Percentiles rank a stretch among this genome's conserved stretches.
These are phyloP conservation scores for Suricata suricatta DNA, from an alignment of 2,113 vertebrate species.

Conservation along the genomic window DNA sequence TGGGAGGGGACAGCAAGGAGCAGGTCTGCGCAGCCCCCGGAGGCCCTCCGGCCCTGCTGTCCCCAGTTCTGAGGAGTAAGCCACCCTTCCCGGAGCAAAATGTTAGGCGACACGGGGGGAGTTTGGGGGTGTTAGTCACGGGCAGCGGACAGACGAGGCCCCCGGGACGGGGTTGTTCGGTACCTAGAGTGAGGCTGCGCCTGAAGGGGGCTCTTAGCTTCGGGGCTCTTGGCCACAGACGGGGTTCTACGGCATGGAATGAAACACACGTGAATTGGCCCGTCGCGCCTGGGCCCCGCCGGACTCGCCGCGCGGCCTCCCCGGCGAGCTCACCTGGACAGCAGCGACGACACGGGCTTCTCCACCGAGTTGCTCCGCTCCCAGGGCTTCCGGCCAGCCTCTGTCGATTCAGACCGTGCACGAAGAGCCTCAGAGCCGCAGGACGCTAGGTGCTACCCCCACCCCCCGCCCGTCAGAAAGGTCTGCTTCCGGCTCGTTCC, in stretches of 20 bases:
- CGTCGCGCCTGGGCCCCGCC: fast-evolving
- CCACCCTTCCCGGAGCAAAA: conserved; percentile 69
- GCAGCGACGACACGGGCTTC: conserved; percentile 91
- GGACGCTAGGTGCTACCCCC: background rate
- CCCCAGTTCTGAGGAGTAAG: background rate
- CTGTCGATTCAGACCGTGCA: conserved; percentile 74
- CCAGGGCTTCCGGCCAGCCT: conserved; percentile 97
- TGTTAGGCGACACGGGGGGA: conserved; percentile 65
- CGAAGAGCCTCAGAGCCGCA: background rate
- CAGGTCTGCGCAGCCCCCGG: too few relatives aligned
- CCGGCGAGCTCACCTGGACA: conserved; percentile 92
- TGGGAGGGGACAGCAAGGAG: background rate
- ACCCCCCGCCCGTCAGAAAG: background rate
- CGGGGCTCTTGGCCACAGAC: conserved; percentile 88
- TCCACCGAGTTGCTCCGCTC: conserved; percentile 97
- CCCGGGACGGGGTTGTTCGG: conserved; percentile 62
- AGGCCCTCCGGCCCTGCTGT: background rate
- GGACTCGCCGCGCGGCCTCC: fast-evolving
- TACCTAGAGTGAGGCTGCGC: conserved; percentile 90
- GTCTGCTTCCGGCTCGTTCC: background rate
- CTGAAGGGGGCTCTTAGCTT: conserved; percentile 90
- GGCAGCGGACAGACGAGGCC: background rate
- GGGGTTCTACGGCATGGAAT: conserved; percentile 88
- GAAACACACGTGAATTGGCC: conserved; percentile 80
- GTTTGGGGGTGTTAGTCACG: conserved; percentile 48